A percentile compares a stretch with the other conserved stretches of the same genome.
Conservation (phyloP, 2,888 invertebrate genomes). For the Leucoma salicis region DNA sequence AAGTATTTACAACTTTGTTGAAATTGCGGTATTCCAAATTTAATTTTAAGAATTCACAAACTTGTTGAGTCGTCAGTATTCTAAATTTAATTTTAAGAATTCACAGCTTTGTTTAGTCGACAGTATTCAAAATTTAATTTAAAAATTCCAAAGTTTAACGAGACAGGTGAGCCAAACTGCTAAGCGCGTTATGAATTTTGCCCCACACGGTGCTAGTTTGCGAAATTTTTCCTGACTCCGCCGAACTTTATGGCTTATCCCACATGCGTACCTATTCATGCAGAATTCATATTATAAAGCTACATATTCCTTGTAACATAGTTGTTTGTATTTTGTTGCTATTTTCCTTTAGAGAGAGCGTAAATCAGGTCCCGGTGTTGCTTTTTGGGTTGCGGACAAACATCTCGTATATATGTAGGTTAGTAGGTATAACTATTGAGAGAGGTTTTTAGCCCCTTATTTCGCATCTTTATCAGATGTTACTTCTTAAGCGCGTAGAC, state of each 20-base stretch:
- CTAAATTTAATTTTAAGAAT: too few species aligned
- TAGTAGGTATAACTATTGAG: too few species aligned
- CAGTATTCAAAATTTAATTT: constrained; percentile 78
- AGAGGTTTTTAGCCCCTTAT: too few species aligned
- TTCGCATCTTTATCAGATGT: too few species aligned
- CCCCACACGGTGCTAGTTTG: constrained; percentile 67
- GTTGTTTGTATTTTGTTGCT: constrained; percentile 22
- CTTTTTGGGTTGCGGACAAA: constrained; percentile 22
- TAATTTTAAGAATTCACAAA: too few species aligned
- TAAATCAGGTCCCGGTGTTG: constrained; percentile 32
- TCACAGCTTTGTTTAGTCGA: constrained; percentile 69
- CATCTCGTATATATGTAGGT: constrained; percentile 27
- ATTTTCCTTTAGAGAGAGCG: constrained; percentile 21
- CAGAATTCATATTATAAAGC: constrained; percentile 47
- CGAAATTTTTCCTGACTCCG: constrained; percentile 68
- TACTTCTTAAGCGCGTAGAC: too few species aligned
- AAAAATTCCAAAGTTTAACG: constrained; percentile 80
- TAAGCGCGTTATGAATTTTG: constrained; percentile 79
- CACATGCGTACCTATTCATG: constrained; percentile 50
- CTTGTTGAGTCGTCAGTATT: too few species aligned
- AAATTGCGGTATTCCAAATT: too few species aligned
- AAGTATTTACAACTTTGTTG: too few species aligned
- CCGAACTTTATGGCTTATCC: constrained; percentile 70
- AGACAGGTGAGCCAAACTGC: constrained; percentile 78
- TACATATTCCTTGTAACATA: constrained; percentile 32